Evolutionary conservation across 2,888 invertebrate species (phyloP).

Genomic region (Zaprionus lineosus): DNA sequence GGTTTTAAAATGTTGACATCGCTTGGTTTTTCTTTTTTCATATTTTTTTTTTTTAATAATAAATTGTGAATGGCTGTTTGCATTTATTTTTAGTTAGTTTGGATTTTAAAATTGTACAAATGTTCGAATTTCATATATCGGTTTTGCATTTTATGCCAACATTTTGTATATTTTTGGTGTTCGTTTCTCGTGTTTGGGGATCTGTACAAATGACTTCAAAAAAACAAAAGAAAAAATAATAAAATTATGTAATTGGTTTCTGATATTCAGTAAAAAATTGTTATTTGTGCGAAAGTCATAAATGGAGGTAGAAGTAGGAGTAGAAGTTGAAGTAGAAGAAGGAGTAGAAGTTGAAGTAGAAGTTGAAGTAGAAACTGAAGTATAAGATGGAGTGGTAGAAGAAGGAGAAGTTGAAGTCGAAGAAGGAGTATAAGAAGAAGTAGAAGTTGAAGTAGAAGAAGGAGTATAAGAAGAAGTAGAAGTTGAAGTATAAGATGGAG

Average conservation of each 20-base stretch:
- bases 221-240: conserved; percentile 7
- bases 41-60: conserved; percentile 23
- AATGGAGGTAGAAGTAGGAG: no score
- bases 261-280: no score
- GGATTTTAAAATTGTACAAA: conserved; percentile 50
- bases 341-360: no score
- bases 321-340: no score
- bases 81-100: conserved; percentile 33
- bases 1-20: conserved; percentile 83
- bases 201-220: conserved; percentile 24
- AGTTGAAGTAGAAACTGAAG: no score
- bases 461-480: no score
- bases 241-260: conserved; percentile 1
- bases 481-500: no score
- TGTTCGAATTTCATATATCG: conserved; percentile 51
- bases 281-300: conserved; percentile 1
- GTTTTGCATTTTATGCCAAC: conserved; percentile 82
- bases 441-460: no score
- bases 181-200: conserved; percentile 28
- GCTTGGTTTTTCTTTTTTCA: conserved; percentile 71
- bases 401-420: no score
- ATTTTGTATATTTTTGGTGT: conserved; percentile 67
- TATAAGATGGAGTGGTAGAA: no score
- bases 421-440: no score
- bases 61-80: conserved; percentile 3